Conservation (phyloP, 2,797 vertebrate genomes). For the Amblyopsis hoosieri region DNA sequence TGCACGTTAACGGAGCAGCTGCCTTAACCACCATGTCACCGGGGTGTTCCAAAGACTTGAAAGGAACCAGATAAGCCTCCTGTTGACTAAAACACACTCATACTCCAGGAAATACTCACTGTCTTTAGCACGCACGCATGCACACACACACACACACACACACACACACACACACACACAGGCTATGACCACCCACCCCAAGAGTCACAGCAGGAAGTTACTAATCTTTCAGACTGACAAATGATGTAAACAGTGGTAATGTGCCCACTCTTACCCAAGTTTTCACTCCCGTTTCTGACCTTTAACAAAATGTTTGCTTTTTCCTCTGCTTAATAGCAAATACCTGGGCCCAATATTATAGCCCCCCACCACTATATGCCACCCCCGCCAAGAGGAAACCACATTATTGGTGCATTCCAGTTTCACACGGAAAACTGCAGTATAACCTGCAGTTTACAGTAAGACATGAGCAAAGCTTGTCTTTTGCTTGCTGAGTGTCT, state of each 20-base stretch:
- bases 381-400: background rate
- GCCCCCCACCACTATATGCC: constrained; percentile 9
- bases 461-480: too few species aligned
- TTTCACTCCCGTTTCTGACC: constrained; percentile 32
- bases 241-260: constrained; percentile 50
- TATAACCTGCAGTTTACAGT: background rate
- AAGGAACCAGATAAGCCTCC: constrained; percentile 35
- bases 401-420: background rate
- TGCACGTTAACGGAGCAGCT: constrained; percentile 25
- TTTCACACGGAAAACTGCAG: background rate
- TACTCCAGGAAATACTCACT: background rate
- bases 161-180: constrained; percentile 7
- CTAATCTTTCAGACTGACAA: constrained; percentile 51
- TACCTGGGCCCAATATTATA: constrained; percentile 21
- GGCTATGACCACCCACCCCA: constrained; percentile 31
- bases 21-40: constrained; percentile 11
- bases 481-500: constrained; percentile 8
- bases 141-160: background rate
- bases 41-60: constrained; percentile 32
- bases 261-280: constrained; percentile 23
- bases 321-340: constrained; percentile 22
- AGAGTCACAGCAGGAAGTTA: constrained; percentile 47
- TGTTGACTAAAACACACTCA: background rate
- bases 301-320: constrained; percentile 40
- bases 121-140: background rate